Conservation (phyloP, 2,888 invertebrate species). For the Philaethria dido region DNA sequence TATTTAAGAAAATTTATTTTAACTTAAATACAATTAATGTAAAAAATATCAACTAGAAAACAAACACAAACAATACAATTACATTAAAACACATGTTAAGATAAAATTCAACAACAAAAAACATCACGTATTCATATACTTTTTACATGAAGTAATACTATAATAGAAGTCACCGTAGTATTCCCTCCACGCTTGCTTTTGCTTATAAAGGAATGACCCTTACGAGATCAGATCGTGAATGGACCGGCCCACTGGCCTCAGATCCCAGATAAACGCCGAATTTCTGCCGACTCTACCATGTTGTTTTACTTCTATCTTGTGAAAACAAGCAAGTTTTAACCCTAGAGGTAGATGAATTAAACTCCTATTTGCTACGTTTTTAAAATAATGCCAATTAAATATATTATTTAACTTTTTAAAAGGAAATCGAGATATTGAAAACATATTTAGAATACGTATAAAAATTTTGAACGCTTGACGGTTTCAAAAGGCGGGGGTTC, state of each 20-base stretch:
- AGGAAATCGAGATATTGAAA: too few species aligned
- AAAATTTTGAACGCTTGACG: too few species aligned
- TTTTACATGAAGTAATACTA: not conserved
- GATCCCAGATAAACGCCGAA: slow-evolving; percentile 55
- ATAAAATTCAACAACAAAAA: not conserved
- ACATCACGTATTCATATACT: not conserved
- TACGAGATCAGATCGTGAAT: slow-evolving; percentile 68
- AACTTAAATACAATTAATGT: not conserved
- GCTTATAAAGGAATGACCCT: slow-evolving; percentile 58
- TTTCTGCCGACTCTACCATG: slow-evolving; percentile 39
- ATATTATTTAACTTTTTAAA: not conserved
- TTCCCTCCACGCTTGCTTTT: slow-evolving; percentile 5
- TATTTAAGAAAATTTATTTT: too few species aligned
- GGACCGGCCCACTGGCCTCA: slow-evolving; percentile 60
- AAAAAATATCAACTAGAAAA: not conserved
- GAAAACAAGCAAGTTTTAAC: slow-evolving; percentile 18
- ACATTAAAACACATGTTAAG: not conserved
- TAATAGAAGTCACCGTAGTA: not conserved
- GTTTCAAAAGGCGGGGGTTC: too few species aligned
- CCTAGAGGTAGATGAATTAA: not conserved
- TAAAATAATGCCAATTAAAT: not conserved
- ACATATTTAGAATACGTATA: too few species aligned
- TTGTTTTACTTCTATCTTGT: slow-evolving; percentile 14
- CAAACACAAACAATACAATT: not conserved
- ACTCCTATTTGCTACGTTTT: not conserved